Percentiles rank a stretch among this genome's conserved stretches.
These are phyloP conservation scores for Ypsolopha scabrella DNA, from an alignment of 2,888 invertebrate genomes.

Conservation along the genomic window DNA sequence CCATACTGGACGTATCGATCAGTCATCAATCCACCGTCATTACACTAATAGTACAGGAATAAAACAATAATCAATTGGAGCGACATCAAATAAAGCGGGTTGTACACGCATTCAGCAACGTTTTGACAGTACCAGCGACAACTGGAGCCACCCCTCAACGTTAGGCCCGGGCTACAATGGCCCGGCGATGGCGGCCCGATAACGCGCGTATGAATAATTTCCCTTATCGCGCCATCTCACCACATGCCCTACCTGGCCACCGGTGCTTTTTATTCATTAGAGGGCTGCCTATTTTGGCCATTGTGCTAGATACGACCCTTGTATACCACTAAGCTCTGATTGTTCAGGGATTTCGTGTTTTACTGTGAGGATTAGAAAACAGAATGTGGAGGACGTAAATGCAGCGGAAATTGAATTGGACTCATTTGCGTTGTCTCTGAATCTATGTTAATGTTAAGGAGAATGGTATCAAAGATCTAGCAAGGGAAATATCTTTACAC, in stretches of 20 bases:
- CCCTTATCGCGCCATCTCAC: conserved; percentile 67
- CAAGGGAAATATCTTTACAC: no score
- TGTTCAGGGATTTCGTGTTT: conserved; percentile 53
- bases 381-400: conserved; percentile 26
- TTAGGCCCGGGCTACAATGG: conserved; percentile 59
- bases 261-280: conserved; percentile 61
- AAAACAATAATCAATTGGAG: conserved; percentile 59
- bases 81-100: conserved; percentile 44
- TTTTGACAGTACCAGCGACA: conserved; percentile 61
- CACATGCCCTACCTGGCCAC: conserved; percentile 67
- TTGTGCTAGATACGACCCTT: conserved; percentile 57
- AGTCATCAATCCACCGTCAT: no score
- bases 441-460: conserved; percentile 15
- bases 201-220: conserved; percentile 68
- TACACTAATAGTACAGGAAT: conserved; percentile 11
- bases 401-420: conserved; percentile 39
- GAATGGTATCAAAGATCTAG: not conserved
- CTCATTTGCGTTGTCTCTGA: conserved; percentile 20
- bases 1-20: no score
- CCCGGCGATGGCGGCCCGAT: conserved; percentile 64
- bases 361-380: conserved; percentile 45
- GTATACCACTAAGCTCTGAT: conserved; percentile 55
- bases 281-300: conserved; percentile 57
- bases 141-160: conserved; percentile 62
- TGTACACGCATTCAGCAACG: conserved; percentile 37